These are phyloP conservation scores for Ovis aries DNA, from an alignment of 2,113 vertebrate genomes.

Conservation along the genomic window DNA sequence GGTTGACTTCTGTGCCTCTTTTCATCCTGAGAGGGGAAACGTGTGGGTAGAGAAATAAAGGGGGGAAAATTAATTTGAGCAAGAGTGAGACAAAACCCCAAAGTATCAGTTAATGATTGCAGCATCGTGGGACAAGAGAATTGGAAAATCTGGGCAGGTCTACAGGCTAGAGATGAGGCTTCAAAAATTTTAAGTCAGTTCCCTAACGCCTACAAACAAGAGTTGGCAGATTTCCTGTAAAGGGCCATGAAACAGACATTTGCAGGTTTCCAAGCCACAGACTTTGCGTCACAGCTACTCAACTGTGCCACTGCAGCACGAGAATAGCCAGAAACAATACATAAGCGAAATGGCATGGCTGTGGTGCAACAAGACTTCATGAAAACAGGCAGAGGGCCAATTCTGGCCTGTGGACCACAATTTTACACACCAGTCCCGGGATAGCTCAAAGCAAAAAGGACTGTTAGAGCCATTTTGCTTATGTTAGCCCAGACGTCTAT, in stretches of 20 bases:
- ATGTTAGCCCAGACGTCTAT: background rate
- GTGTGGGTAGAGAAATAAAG: background rate
- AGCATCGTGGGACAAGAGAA: background rate
- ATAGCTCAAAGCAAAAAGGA: background rate
- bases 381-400: background rate
- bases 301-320: background rate
- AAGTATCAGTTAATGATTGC: background rate
- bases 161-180: background rate
- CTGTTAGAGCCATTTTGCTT: background rate
- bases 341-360: background rate
- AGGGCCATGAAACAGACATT: background rate
- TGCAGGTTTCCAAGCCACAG: background rate
- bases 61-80: background rate
- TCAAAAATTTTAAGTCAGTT: background rate
- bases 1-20: constrained; percentile 48
- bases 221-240: background rate
- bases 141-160: background rate
- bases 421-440: background rate
- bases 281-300: background rate
- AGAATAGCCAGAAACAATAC: background rate
- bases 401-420: background rate
- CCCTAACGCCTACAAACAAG: background rate
- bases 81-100: background rate
- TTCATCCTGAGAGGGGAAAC: constrained; percentile 43
- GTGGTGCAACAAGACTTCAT: background rate